These are phyloP conservation scores for Byasa hedistus DNA, from an alignment of 2,888 invertebrate genomes.

Conservation along the genomic window DNA sequence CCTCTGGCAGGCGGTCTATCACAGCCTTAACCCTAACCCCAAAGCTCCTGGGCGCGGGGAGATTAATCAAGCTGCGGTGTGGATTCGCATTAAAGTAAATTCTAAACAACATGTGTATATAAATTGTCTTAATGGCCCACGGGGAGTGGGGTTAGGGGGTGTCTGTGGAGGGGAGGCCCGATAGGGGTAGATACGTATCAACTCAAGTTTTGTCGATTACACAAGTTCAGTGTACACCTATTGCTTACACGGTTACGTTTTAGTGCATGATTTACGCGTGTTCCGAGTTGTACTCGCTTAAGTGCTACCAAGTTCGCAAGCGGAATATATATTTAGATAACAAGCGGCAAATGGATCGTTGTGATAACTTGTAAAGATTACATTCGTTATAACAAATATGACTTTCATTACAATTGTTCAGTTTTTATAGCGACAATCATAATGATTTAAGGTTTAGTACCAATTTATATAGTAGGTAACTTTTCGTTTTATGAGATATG, in stretches of 20 bases:
- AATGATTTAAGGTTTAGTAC: too few species aligned
- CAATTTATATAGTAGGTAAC: too few species aligned
- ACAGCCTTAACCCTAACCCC: constrained; percentile 23
- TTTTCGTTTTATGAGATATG: too few species aligned
- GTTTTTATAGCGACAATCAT: too few species aligned
- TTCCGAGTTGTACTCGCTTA: constrained; percentile 17
- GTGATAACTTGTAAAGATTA: not conserved
- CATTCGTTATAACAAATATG: too few species aligned
- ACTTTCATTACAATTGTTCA: too few species aligned
- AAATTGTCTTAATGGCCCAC: constrained; percentile 67
- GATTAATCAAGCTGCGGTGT: constrained; percentile 65
- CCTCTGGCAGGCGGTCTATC: constrained; percentile 11
- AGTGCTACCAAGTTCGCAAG: constrained; percentile 10
- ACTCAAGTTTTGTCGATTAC: constrained; percentile 24
- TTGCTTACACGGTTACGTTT: constrained; percentile 8
- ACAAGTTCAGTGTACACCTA: constrained; percentile 17
- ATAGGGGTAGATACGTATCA: constrained; percentile 23
- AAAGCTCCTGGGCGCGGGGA: constrained; percentile 36
- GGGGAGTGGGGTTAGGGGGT: constrained; percentile 2
- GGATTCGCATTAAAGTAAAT: constrained; percentile 70
- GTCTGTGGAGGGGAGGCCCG: not conserved
- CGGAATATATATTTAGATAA: constrained; percentile 17
- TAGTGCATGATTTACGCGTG: constrained; percentile 25
- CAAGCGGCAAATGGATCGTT: constrained; percentile 6
- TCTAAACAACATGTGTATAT: constrained; percentile 70